phyloP scores from a whole-genome alignment of 2,113 vertebrate species.

The Clinocottus analis region DNA sequence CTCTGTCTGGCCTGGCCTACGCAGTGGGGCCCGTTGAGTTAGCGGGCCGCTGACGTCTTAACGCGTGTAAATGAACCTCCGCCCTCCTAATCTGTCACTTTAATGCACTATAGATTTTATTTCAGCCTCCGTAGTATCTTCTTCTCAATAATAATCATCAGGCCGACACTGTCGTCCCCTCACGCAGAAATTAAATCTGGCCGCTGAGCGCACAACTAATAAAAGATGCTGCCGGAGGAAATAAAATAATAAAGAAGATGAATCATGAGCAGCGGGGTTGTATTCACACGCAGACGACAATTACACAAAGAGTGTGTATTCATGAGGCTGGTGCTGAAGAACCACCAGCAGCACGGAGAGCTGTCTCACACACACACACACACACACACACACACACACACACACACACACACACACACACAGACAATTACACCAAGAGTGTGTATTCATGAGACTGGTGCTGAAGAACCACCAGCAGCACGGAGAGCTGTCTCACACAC shows the following conservation, averaged over 20 bases:
- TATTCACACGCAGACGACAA: slow-evolving; percentile 94
- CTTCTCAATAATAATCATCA: slow-evolving; percentile 99
- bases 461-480: slow-evolving; percentile 66
- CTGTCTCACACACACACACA: slow-evolving; percentile 15
- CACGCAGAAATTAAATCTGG: slow-evolving; percentile 98
- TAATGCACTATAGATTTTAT: slow-evolving; percentile 99
- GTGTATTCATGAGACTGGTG: no score
- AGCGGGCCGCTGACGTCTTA: slow-evolving; percentile 95
- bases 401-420: slow-evolving; percentile 24
- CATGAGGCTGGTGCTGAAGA: no score
- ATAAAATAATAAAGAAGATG: slow-evolving; percentile 99
- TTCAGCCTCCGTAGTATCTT: slow-evolving; percentile 94
- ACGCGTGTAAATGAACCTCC: slow-evolving; percentile 99
- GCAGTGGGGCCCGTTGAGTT: neutral
- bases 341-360: slow-evolving; percentile 61
- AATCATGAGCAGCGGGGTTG: slow-evolving; percentile 93
- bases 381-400: slow-evolving; percentile 28
- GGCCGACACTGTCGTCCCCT: slow-evolving; percentile 94
- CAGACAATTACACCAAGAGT: slow-evolving; percentile 89
- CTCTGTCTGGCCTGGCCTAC: slow-evolving; percentile 39
- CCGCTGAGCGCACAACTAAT: slow-evolving; percentile 98
- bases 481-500: slow-evolving; percentile 25
- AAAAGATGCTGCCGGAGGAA: slow-evolving; percentile 98
- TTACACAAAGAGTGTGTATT: slow-evolving; percentile 93
- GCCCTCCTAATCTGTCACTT: slow-evolving; percentile 98